phyloP scores from a whole-genome alignment of 2,113 vertebrate genomes.

The Campylomormyrus tamandua region DNA sequence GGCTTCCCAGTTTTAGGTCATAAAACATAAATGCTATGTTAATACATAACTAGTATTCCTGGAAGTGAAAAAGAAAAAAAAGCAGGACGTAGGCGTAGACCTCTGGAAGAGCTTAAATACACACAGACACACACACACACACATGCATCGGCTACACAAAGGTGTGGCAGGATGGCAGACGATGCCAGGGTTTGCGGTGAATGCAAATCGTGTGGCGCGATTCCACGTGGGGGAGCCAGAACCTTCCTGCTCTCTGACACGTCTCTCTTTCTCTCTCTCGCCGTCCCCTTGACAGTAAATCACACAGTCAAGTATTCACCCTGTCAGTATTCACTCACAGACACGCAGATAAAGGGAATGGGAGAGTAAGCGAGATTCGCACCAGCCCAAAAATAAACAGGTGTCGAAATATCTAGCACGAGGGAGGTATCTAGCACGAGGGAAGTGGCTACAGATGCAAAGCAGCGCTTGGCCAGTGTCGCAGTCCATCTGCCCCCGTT shows the following conservation, averaged over 20 bases:
- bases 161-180: background rate
- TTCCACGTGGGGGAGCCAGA: background rate
- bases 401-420: background rate
- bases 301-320: background rate
- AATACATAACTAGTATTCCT: background rate
- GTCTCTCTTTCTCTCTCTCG: slow-evolving; percentile 5
- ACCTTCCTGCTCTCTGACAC: slow-evolving; percentile 17
- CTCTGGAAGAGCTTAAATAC: background rate
- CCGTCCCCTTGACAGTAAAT: background rate
- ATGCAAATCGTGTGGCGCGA: background rate
- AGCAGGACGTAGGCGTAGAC: background rate
- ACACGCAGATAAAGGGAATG: background rate
- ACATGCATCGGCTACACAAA: background rate
- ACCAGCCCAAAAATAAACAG: background rate
- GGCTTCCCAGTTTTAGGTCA: background rate
- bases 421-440: background rate
- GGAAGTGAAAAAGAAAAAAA: background rate
- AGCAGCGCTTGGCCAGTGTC: background rate
- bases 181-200: background rate
- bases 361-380: background rate
- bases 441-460: background rate
- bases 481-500: background rate
- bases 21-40: background rate
- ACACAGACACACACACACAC: slow-evolving; percentile 1
- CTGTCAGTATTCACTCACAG: background rate